phyloP scores from a whole-genome alignment of 2,888 invertebrate species.

The Mythimna impura region DNA sequence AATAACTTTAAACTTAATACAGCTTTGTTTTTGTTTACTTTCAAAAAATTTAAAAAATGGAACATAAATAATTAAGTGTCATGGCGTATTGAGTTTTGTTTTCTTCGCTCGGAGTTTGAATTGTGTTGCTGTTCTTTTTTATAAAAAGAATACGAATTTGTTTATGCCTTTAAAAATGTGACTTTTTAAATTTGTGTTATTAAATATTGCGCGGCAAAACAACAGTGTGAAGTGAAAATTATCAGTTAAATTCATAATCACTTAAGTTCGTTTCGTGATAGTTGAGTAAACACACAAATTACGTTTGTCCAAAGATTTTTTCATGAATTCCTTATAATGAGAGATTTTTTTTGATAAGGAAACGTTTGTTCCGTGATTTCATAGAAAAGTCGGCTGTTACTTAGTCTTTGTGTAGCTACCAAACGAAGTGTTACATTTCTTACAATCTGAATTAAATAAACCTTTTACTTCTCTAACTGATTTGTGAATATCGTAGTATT shows the following conservation, averaged over 20 bases:
- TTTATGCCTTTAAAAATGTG: slow-evolving; percentile 34
- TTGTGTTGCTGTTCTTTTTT: background rate
- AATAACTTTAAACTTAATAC: slow-evolving; percentile 5
- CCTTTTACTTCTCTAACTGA: background rate
- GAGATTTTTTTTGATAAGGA: slow-evolving; percentile 62
- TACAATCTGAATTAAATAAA: slow-evolving; percentile 9
- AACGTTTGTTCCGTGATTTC: slow-evolving; percentile 55
- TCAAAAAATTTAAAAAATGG: slow-evolving; percentile 35
- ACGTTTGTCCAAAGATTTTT: slow-evolving; percentile 56
- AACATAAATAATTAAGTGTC: slow-evolving; percentile 22
- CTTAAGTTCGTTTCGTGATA: slow-evolving; percentile 35
- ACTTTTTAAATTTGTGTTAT: slow-evolving; percentile 5
- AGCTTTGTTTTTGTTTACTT: slow-evolving; percentile 28
- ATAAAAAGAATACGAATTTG: background rate
- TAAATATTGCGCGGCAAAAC: slow-evolving; percentile 19
- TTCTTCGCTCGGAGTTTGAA: slow-evolving; percentile 8
- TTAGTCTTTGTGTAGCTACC: slow-evolving; percentile 53
- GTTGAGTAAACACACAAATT: slow-evolving; percentile 50
- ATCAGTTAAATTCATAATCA: slow-evolving; percentile 54
- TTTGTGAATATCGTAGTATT: background rate
- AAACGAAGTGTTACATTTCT: slow-evolving; percentile 41
- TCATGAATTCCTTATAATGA: slow-evolving; percentile 37
- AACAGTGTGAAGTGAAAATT: slow-evolving; percentile 43
- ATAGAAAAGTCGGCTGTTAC: slow-evolving; percentile 40
- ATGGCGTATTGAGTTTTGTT: slow-evolving; percentile 7